Base-by-base conservation (phyloP, 2,113 vertebrate genomes). In the Rhegmatorhina hoffmannsi region DNA sequence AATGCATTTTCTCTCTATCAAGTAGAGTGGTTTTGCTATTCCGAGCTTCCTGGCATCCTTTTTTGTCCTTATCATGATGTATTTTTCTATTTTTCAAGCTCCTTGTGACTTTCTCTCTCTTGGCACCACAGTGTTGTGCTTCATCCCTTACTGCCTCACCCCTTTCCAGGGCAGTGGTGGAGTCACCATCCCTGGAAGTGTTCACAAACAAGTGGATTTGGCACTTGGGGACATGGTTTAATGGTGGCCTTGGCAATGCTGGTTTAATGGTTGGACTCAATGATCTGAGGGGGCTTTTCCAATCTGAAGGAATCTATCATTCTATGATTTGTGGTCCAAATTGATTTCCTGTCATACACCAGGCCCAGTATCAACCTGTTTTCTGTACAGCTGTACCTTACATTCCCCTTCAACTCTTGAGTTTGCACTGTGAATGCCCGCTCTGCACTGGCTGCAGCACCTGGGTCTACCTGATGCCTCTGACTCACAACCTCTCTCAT, bases 351-450 rank as follows among this genome's bases (percentile, higher is more conserved):
- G 44, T 24, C 2, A 0, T 12, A 14, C 3, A 7, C 34, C 46
- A 49, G 76, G 40, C 47, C 21, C 1, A 1, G 2, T 23, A 7
- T 53, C 23, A 63, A 8, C 20, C 29, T 62, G 7, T 67, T 62
- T 63, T 64, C 62, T 52, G 24, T 40, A 53, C 26, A 68, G 31
- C 17, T 72, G 14, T 29, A 78, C 60, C 29, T 66, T 49, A 18
- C 17, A 29, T 34, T 70, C 29, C 47, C 31, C 40, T 64, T 29
- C 44, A 64, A 3, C 10, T 36, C 24, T 34, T 46, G 70, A 83
- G n/a, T 2, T 36, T 11, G 4, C 20, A 2, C 43, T 8, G 21
- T 7, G 33, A 66, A 9, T 55, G 43, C 34, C 43, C 0, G 0
- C 2, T 12, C 62, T 25, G 20, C 2, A 1, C 33, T 66, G 46